phyloP scores from a whole-genome alignment of 2,797 vertebrate genomes.

The Rhinogobio ventralis region DNA sequence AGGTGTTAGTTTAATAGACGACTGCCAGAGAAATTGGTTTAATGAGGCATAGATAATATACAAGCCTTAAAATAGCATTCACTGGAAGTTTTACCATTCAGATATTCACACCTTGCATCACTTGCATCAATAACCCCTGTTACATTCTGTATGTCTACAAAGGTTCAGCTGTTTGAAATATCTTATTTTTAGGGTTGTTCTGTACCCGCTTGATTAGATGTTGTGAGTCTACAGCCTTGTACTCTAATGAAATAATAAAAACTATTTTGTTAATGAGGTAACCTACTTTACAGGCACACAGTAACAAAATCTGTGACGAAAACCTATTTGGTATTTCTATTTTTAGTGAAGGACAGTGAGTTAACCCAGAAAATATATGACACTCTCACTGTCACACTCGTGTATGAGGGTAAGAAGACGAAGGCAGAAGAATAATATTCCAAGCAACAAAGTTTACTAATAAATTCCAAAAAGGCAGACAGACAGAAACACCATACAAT shows the following conservation, averaged over 20 bases:
- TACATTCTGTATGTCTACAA: not conserved
- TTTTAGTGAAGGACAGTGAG: conserved; percentile 30
- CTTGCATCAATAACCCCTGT: not conserved
- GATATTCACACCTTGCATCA: not conserved
- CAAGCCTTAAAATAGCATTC: conserved; percentile 39
- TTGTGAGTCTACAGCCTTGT: not conserved
- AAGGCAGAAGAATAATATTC: too few relatives aligned
- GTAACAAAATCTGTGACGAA: conserved; percentile 4
- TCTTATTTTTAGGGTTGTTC: not conserved
- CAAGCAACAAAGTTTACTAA: too few relatives aligned
- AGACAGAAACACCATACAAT: not conserved
- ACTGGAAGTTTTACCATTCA: not conserved
- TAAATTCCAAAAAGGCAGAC: too few relatives aligned
- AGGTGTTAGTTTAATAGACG: conserved; percentile 55
- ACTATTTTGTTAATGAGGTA: conserved; percentile 1
- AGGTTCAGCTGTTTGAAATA: not conserved
- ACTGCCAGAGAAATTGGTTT: conserved; percentile 30
- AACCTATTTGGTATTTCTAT: conserved; percentile 24
- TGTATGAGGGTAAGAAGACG: too few relatives aligned
- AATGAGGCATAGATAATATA: conserved; percentile 34
- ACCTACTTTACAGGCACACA: conserved; percentile 28
- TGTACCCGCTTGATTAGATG: conserved; percentile 8
- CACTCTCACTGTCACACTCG: not conserved
- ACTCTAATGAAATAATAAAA: conserved; percentile 19
- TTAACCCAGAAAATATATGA: conserved; percentile 22